phyloP scores from a whole-genome alignment of 2,113 vertebrate species.

The Aepyceros melampus region DNA sequence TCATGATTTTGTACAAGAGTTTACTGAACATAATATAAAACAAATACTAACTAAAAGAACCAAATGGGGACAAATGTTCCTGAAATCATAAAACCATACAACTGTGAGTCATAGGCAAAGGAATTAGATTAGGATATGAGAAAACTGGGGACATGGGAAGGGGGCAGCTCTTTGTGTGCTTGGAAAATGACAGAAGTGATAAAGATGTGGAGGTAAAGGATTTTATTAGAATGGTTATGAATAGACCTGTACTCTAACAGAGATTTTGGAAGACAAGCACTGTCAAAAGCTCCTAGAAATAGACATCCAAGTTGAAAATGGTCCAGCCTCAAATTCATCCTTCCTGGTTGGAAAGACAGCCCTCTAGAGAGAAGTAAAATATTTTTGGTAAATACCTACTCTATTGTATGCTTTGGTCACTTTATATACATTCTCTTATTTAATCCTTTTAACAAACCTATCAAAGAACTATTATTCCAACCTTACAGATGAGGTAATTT shows the following conservation, averaged over 20 bases:
- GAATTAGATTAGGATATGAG: constrained; percentile 27
- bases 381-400: not conserved
- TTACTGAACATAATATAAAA: constrained; percentile 19
- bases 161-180: not conserved
- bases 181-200: not conserved
- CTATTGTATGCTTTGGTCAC: not conserved
- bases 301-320: not conserved
- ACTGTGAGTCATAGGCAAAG: not conserved
- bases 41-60: not conserved
- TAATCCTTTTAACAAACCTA: constrained; percentile 7
- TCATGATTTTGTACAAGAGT: not conserved
- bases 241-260: not conserved
- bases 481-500: not conserved
- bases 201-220: not conserved
- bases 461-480: not conserved
- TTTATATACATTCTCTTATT: not conserved
- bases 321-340: not conserved
- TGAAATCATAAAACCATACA: not conserved
- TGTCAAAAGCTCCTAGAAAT: constrained; percentile 4
- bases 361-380: not conserved
- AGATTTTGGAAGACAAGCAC: not conserved
- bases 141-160: not conserved
- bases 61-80: not conserved
- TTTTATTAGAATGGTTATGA: not conserved
- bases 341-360: not conserved